A percentile compares a stretch with the other conserved stretches of the same genome.
Conservation (phyloP, 2,888 invertebrate species). For the Trichopoda pennipes region DNA sequence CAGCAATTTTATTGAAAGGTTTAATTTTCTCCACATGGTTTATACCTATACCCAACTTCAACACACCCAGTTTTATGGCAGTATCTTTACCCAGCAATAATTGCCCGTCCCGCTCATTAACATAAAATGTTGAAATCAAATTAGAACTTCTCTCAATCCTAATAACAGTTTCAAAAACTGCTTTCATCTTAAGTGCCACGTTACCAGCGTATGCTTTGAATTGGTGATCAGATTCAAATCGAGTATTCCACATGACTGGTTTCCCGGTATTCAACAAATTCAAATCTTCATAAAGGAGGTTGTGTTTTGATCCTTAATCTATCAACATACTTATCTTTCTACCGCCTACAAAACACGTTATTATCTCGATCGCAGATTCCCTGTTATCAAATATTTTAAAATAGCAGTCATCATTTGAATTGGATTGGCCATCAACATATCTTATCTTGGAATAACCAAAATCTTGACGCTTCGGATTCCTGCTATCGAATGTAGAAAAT, state of each 20-base stretch:
- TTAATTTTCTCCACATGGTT: conserved; percentile 42
- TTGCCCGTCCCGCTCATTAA: too few relatives aligned
- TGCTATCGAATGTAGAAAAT: not conserved
- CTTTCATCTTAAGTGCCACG: too few relatives aligned
- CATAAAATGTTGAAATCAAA: too few relatives aligned
- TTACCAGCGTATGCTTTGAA: too few relatives aligned
- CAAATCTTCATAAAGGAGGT: conserved; percentile 18
- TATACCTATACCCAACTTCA: conserved; percentile 49
- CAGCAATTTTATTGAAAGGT: conserved; percentile 22
- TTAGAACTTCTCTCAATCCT: too few relatives aligned
- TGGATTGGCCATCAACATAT: conserved; percentile 17
- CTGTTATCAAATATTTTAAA: not conserved
- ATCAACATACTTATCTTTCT: not conserved
- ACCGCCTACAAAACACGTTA: not conserved
- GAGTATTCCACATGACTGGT: conserved; percentile 19
- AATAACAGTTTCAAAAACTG: too few relatives aligned
- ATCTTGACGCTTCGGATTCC: too few relatives aligned
- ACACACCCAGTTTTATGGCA: conserved; percentile 39
- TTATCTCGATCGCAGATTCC: too few relatives aligned
- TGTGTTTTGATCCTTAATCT: conserved; percentile 8
- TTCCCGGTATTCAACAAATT: conserved; percentile 10
- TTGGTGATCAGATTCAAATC: conserved; percentile 1
- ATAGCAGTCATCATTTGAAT: not conserved
- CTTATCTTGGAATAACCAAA: not conserved
- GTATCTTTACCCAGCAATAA: too few relatives aligned